phyloP scores from a whole-genome alignment of 2,888 invertebrate species.

The Pachydiplax longipennis region DNA sequence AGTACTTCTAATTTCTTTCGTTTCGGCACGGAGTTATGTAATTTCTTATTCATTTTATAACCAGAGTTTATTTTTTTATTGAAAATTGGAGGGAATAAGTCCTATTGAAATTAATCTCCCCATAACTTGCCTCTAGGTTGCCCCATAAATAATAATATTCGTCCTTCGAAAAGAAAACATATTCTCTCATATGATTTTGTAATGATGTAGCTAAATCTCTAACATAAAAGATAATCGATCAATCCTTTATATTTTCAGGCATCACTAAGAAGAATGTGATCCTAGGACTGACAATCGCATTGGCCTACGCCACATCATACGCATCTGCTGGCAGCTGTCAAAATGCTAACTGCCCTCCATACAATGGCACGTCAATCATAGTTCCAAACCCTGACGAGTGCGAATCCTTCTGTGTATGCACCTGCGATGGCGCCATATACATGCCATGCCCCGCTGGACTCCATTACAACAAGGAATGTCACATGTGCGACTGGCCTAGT shows the following conservation, averaged over 20 bases:
- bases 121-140: too few species aligned
- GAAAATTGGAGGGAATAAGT: too few species aligned
- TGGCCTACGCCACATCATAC: neutral
- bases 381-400: neutral
- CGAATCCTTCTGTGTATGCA: conserved; percentile 16
- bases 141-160: too few species aligned
- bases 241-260: neutral
- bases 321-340: neutral
- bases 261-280: neutral
- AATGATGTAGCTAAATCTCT: too few species aligned
- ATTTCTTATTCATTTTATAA: too few species aligned
- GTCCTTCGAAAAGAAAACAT: too few species aligned
- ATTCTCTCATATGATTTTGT: too few species aligned
- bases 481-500: conserved; percentile 7
- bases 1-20: too few species aligned
- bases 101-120: too few species aligned
- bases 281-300: neutral
- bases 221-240: too few species aligned
- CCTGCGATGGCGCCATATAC: neutral
- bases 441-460: neutral
- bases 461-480: neutral
- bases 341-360: neutral
- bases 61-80: too few species aligned
- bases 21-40: too few species aligned
- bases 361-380: neutral